Percentiles rank a stretch among this genome's conserved stretches.
phyloP scores from a whole-genome alignment of 2,888 invertebrate genomes.

The Heteromurus nitidus region DNA sequence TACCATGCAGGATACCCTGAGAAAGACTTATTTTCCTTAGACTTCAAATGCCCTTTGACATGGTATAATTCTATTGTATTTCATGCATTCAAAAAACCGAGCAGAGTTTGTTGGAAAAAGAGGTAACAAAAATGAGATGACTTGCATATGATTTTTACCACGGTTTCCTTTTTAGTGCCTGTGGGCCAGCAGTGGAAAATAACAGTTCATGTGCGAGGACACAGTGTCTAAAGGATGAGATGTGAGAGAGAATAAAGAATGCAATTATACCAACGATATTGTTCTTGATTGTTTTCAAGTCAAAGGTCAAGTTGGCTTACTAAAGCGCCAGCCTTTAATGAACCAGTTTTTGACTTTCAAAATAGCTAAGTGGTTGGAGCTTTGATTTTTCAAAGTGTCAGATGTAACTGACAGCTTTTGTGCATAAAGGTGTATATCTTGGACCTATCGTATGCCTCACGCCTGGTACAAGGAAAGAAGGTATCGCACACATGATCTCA shows the following conservation, averaged over 20 bases:
- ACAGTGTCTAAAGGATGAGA: neutral
- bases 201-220: neutral
- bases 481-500: conserved; percentile 13
- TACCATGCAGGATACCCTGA: no score
- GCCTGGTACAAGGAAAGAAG: neutral
- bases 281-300: conserved; percentile 20
- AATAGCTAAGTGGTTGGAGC: conserved; percentile 1
- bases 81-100: no score
- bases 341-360: neutral
- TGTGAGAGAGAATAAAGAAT: neutral
- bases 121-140: neutral
- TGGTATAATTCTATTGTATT: neutral
- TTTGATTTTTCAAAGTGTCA: neutral
- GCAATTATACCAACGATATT: neutral
- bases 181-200: neutral
- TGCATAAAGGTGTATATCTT: neutral
- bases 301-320: conserved; percentile 19
- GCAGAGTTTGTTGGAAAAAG: neutral
- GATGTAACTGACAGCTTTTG: neutral
- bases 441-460: no score
- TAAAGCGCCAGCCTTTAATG: neutral
- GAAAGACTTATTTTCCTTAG: neutral
- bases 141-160: neutral
- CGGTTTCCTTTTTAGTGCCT: neutral
- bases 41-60: conserved; percentile 10